Evolutionary conservation across 64 coral and sea anemone genomes (phyloP).

Genomic region (Pocillopora damicornis): DNA sequence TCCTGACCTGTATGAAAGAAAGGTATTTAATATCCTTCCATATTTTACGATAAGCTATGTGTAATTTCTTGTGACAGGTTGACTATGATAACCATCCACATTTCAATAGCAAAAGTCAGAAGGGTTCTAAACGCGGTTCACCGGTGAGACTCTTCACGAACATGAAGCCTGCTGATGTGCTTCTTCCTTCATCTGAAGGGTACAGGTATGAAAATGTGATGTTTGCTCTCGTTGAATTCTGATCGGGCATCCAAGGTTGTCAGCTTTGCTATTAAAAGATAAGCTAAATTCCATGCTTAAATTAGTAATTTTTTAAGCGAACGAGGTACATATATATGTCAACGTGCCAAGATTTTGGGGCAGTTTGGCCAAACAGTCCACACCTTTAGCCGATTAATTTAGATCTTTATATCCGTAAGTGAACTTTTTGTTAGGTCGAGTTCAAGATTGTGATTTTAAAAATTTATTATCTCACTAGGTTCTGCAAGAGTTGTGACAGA

Average conservation of each 20-base stretch:
- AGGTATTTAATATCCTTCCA: no score
- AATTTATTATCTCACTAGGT: constrained; percentile 37
- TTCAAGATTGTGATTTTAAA: no score
- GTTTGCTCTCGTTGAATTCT: neutral
- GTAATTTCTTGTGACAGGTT: constrained; percentile 54
- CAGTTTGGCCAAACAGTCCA: no score
- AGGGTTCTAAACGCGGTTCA: constrained; percentile 73
- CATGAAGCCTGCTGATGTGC: constrained; percentile 62
- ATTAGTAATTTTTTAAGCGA: no score
- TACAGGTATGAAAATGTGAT: constrained; percentile 63
- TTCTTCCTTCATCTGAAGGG: constrained; percentile 72
- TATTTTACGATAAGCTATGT: no score
- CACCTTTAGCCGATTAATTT: neutral
- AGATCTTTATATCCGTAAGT: neutral
- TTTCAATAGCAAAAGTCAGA: constrained; percentile 66
- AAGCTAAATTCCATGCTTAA: no score
- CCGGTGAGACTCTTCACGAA: constrained; percentile 96
- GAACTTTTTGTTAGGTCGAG: neutral
- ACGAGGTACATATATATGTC: no score
- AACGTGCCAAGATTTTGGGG: no score
- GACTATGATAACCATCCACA: constrained; percentile 98
- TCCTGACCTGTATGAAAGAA: no score
- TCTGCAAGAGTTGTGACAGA: constrained; percentile 76
- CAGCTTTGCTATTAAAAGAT: no score
- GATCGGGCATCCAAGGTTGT: no score